Conservation (phyloP, 1,140 invertebrate species). For the Drosophila persimilis region DNA sequence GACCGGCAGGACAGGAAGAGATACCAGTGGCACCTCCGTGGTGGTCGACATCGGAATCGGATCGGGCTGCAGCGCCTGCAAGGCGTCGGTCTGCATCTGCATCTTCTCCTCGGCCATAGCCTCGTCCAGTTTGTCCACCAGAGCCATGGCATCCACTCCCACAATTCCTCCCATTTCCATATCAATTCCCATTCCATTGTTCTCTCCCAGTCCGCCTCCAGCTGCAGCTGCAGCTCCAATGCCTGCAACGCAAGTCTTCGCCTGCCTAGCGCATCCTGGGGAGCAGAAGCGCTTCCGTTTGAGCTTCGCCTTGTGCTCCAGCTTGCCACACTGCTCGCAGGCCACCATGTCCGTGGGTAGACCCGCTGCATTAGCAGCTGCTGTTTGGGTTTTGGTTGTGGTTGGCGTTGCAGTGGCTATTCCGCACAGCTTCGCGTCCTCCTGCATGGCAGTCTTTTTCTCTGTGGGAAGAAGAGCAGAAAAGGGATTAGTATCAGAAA, state of each 20-base stretch:
- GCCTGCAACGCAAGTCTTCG: constrained; percentile 41
- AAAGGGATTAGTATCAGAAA: background rate
- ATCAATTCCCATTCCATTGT: constrained; percentile 41
- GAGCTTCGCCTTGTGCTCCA: constrained; percentile 88
- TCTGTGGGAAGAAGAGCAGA: constrained; percentile 50
- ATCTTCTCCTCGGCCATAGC: constrained; percentile 72
- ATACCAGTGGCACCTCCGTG: constrained; percentile 5
- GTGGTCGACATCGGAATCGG: constrained; percentile 2
- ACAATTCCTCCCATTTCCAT: constrained; percentile 58
- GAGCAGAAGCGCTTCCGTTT: constrained; percentile 92
- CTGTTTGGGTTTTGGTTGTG: background rate
- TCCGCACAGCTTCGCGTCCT: constrained; percentile 52
- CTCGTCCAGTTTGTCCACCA: constrained; percentile 68
- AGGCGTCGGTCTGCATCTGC: constrained; percentile 68
- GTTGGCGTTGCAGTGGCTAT: constrained; percentile 13
- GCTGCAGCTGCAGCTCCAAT: background rate
- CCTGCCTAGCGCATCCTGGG: constrained; percentile 63
- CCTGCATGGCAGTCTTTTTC: constrained; percentile 82
- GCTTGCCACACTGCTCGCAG: constrained; percentile 91
- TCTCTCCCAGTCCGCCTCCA: constrained; percentile 8
- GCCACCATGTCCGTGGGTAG: constrained; percentile 84
- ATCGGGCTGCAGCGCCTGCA: constrained; percentile 20
- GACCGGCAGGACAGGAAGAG: no score
- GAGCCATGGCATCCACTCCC: constrained; percentile 52
- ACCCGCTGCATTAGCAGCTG: constrained; percentile 11